These are phyloP conservation scores for Hecatera dysodea DNA, from an alignment of 2,888 invertebrate species.

Conservation along the genomic window DNA sequence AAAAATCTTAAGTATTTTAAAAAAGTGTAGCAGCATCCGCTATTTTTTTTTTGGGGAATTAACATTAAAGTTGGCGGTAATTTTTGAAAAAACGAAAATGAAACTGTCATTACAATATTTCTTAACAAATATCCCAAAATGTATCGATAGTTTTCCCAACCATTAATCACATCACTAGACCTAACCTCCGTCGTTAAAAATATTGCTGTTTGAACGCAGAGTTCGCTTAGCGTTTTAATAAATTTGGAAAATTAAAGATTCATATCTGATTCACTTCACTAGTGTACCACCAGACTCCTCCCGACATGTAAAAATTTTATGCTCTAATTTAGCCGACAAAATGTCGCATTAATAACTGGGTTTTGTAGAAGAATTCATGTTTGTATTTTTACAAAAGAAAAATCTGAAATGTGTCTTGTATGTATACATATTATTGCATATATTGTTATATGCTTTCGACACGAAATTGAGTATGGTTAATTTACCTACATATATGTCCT, in stretches of 20 bases:
- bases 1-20: background rate
- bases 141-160: constrained; percentile 65
- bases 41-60: too few relatives aligned
- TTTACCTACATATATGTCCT: too few relatives aligned
- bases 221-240: constrained; percentile 90
- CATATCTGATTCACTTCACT: constrained; percentile 88
- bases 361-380: constrained; percentile 15
- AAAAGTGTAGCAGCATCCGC: too few relatives aligned
- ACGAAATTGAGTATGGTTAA: background rate
- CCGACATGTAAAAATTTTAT: constrained; percentile 61
- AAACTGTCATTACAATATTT: too few relatives aligned
- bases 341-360: constrained; percentile 28
- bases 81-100: too few relatives aligned
- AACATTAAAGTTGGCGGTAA: too few relatives aligned
- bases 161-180: constrained; percentile 71
- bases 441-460: background rate
- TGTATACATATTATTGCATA: background rate
- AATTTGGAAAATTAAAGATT: constrained; percentile 91
- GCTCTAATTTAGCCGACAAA: constrained; percentile 43
- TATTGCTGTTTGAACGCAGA: constrained; percentile 90
- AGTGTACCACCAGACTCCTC: constrained; percentile 76
- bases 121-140: background rate
- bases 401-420: background rate
- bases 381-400: constrained; percentile 21
- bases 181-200: constrained; percentile 89